These are phyloP conservation scores for Venustaconcha ellipsiformis DNA, from an alignment of 1,140 invertebrate species.

Conservation along the genomic window DNA sequence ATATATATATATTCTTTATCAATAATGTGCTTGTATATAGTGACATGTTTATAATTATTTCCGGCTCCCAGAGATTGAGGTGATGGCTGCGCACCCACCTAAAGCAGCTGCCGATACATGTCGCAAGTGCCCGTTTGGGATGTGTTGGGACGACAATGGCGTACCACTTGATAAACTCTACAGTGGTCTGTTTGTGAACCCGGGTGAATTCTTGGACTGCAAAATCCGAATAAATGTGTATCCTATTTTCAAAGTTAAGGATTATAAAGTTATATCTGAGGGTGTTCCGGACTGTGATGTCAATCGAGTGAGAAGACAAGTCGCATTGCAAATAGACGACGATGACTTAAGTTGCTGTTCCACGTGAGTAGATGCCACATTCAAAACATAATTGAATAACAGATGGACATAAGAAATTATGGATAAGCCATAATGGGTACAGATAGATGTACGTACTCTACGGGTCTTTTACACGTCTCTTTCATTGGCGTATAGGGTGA, in stretches of 20 bases:
- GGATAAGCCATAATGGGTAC: too few species aligned
- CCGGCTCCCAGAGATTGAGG: too few species aligned
- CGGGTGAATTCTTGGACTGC: slow-evolving; percentile 21
- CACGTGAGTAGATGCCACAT: slow-evolving; percentile 13
- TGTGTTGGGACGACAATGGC: slow-evolving; percentile 24
- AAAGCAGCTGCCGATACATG: background rate
- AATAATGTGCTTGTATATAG: too few species aligned
- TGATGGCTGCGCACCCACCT: too few species aligned
- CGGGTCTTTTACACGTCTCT: too few species aligned
- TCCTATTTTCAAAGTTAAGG: slow-evolving; percentile 16
- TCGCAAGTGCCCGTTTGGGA: slow-evolving; percentile 28
- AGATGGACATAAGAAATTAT: too few species aligned
- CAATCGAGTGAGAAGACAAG: slow-evolving; percentile 23
- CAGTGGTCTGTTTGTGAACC: slow-evolving; percentile 27
- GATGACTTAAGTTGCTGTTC: slow-evolving; percentile 26
- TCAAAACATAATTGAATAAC: too few species aligned
- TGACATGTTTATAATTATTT: too few species aligned
- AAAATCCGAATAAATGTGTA: slow-evolving; percentile 1
- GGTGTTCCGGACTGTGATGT: slow-evolving; percentile 20
- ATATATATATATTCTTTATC: too few species aligned
- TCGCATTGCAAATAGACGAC: slow-evolving; percentile 11
- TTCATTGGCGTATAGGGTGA: too few species aligned
- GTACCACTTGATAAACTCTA: slow-evolving; percentile 18
- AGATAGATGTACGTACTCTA: too few species aligned
- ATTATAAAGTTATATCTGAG: slow-evolving; percentile 24